Evolutionary conservation across 2,888 invertebrate species (phyloP), one percentile per base, ranked within the genome.

Genomic region (Ectemnius cavifrons): DNA sequence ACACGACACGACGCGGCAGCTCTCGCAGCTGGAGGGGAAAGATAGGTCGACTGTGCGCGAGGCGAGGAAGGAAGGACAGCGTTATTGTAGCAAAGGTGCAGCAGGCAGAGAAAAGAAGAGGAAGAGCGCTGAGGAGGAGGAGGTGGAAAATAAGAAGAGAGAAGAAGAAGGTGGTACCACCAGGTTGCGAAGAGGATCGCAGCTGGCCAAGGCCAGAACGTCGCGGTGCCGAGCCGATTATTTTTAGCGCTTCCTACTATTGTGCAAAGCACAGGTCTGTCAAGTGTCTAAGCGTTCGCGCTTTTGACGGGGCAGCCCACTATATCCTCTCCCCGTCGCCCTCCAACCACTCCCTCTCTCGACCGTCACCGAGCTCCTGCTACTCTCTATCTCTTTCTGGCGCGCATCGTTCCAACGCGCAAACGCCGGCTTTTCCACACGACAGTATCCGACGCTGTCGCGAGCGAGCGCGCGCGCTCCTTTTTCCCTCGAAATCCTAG

Each of bases 231-330:
- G 80, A 79, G 83, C 77, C 76, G 78, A 79, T 83, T 84, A 84
- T 85, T 85, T 84, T 84, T 84, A 85, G 85, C 84, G 82, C 84
- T 85, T 85, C 85, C 85, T 85, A 85, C 85, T 85, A 86, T 85
- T 85, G 85, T 85, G 80, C 84, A 84, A 85, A 85, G 83, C 77
- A 70, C 78, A 79, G 85, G 86, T 86, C 86, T 85, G 86, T 85
- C 85, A 85, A 85, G 85, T 83, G 85, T 85, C 85, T 85, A 86
- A 86, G 80, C 80, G 68, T 11, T 37, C 37, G 73, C 69, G 74
- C 75, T 71, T 78, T 77, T 67, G 69, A 75, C 78, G 71, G 71
- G 79, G 76, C 71, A 77, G 77, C 67, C 77, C 77, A 64, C 77
- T 77, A 81, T 80, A 71, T 72, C 71, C 68, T 8, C 37, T 27